phyloP scores from a whole-genome alignment of 2,113 vertebrate genomes.

The Danionella cerebrum region DNA sequence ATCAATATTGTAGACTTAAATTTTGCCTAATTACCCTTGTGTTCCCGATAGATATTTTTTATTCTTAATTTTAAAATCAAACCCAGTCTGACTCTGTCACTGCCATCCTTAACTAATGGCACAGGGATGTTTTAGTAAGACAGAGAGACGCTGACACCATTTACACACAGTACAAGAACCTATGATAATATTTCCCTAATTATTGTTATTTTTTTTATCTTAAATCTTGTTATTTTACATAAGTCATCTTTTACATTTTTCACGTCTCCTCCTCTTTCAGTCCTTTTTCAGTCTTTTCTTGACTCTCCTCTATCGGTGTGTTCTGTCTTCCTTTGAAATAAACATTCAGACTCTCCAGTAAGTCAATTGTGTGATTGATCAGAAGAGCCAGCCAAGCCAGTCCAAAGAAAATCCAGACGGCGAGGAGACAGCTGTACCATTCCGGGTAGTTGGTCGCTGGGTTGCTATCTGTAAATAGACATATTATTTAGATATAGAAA shows the following conservation, averaged over 20 bases:
- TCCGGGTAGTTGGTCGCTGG: constrained; percentile 68
- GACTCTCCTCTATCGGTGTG: constrained; percentile 32
- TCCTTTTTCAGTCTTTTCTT: constrained; percentile 23
- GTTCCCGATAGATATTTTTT: too few species aligned
- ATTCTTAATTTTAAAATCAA: too few species aligned
- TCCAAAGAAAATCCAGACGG: constrained; percentile 88
- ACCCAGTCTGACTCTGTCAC: too few species aligned
- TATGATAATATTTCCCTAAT: neutral
- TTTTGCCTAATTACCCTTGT: too few species aligned
- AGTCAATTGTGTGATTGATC: constrained; percentile 76
- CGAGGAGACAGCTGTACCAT: constrained; percentile 79
- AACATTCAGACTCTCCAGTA: constrained; percentile 66
- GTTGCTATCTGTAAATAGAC: constrained; percentile 64
- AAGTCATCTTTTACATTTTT: neutral
- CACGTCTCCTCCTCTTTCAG: neutral
- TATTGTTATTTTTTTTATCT: neutral
- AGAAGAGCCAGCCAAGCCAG: constrained; percentile 85
- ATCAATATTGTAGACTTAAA: too few species aligned
- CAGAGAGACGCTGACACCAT: too few species aligned
- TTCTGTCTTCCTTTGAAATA: constrained; percentile 41
- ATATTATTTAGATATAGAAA: neutral
- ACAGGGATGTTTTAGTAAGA: too few species aligned
- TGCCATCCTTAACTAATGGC: too few species aligned
- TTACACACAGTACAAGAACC: too few species aligned
- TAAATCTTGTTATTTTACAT: neutral